Evolutionary conservation across 2,888 invertebrate species (phyloP), one percentile per base, ranked within the genome.

Genomic region (Caenorhabditis sulstoni): DNA sequence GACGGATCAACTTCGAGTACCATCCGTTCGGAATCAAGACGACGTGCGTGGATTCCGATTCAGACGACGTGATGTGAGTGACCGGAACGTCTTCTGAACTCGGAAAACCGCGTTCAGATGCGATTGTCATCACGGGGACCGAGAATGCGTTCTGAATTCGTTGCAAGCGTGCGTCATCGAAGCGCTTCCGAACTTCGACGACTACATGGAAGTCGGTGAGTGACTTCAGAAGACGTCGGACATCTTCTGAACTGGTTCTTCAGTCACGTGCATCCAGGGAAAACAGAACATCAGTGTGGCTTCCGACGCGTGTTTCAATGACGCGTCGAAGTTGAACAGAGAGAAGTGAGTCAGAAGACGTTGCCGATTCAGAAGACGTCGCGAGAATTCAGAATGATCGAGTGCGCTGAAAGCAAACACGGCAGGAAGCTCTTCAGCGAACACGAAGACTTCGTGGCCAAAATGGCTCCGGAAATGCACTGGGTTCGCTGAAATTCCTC

Each of bases 11-110:
- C 20, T 53, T 79, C 12, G 61, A 59, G 12, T 79, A 79, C 47
- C 79, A 79, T 75, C 79, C 79, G 23, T 74, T 70, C 41, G 74
- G 74, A 49, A 57, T 79, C 49, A 79, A 79, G 18, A 75, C 73
- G 23, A 65, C 71, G 5, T 78, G 78, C 44, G 65, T 59, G 5
- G 61, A 78, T 29, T 52, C 52, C 3, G 50, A 58, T 20, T 44
- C 52, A 8, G 65, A 45, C 5, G 71, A 65, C 35, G 65, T 74
- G 12, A 8, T 29, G 65, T 74, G 20, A 59, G 65, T 70, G 12
- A 1, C 16, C 5, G 3, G 29, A 12, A 29, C 9, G 22, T 49
- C 22, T 8, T 29, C 29, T 29, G 11, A 20, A 8, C 23, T 22
- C 20, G 14, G 29, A 20, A 49, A 22, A 47, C 3, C 39, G 22